phyloP scores from a whole-genome alignment of 2,113 vertebrate species.

The Notarius lentiginosus region DNA sequence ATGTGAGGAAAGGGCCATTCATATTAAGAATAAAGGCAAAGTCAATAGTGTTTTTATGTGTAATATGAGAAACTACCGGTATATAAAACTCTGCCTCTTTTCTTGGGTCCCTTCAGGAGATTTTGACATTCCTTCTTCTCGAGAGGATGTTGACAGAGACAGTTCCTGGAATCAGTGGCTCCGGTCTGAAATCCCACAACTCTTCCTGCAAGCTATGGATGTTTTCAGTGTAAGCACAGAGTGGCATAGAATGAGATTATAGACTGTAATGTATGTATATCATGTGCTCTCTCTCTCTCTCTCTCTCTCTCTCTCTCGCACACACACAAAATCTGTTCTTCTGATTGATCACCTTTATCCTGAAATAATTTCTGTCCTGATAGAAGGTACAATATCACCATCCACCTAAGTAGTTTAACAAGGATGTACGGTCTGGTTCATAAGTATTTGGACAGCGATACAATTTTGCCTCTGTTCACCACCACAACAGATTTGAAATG shows the following conservation, averaged over 20 bases:
- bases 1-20: neutral
- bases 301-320: neutral
- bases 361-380: neutral
- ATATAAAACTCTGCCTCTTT: neutral
- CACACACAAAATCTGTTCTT: neutral
- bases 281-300: no score
- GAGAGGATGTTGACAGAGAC: slow-evolving; percentile 80
- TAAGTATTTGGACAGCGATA: neutral
- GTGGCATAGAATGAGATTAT: neutral
- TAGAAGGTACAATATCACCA: neutral
- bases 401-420: neutral
- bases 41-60: neutral
- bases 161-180: slow-evolving; percentile 81
- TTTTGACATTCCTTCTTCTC: slow-evolving; percentile 79
- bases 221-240: slow-evolving; percentile 70
- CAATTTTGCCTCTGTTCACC: neutral
- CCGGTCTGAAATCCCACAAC: slow-evolving; percentile 75
- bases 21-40: neutral
- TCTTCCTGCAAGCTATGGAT: slow-evolving; percentile 76
- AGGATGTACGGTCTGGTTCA: neutral
- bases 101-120: slow-evolving; percentile 62
- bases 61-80: neutral
- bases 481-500: neutral
- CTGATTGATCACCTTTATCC: neutral
- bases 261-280: neutral